Evolutionary conservation across 2,888 invertebrate species (phyloP), one percentile per base, ranked within the genome.

Genomic region (Epinotia ramella): DNA sequence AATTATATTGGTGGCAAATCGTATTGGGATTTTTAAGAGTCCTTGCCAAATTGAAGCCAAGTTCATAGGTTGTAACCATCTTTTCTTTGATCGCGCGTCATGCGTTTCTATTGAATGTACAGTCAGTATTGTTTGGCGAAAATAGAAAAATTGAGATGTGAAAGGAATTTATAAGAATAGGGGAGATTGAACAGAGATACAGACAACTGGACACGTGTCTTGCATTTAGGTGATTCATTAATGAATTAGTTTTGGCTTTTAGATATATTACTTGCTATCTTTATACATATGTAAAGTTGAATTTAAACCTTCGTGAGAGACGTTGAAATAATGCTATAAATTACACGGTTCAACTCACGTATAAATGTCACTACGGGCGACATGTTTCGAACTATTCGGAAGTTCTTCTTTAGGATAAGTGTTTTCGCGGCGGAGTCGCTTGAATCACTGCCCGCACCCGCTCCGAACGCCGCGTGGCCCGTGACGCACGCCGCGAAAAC

Each of bases 81-180:
- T 33, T 9, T 57, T 59, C 68, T 57, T 68, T 68, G 40, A 20
- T 59, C 24, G 57, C 20, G 3, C 24, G 44, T 46, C 59, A 60
- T 16, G 5, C 28, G n/a, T 33, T 33, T 67, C 12, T 56, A 24
- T 69, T 46, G 24, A 69, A 60, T 69, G 28, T 60, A 9, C 16
- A n/a, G n/a, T n/a, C n/a, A n/a, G 57, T 44, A 82, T 86, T 83
- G 84, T 84, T 79, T 81, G 82, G 79, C 78, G 83, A 85, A 84
- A 83, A 82, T 83, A 84, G 84, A 84, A 74, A 67, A 57, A 44
- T 49, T 57, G n/a, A 20, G 63, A 68, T 68, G 68, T 59, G 12
- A 74, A 69, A 20, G 46, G 64, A 69, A 57, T 56, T 68, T 62
- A 46, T 49, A 33, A 44, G 49, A 44, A 46, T 69, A 64, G 68